Conservation (phyloP, 2,797 vertebrate genomes). For the Malacoctenus gilli region DNA sequence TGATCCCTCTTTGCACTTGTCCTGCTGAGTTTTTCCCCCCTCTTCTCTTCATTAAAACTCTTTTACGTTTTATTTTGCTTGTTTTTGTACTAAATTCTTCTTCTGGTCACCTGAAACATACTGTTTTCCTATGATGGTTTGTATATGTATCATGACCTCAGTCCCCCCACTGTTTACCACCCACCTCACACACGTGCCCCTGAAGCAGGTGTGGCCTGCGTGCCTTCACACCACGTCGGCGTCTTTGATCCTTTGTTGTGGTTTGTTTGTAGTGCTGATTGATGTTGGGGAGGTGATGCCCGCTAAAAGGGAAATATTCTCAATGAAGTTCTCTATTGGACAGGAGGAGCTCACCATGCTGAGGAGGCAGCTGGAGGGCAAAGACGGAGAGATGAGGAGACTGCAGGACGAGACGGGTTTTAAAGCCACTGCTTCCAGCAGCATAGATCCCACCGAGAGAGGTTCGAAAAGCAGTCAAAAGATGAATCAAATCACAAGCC, state of each 20-base stretch:
- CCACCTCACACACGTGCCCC: constrained; percentile 31
- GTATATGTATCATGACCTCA: constrained; percentile 21
- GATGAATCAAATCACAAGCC: too few species aligned
- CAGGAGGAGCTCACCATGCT: constrained; percentile 90
- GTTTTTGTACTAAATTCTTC: constrained; percentile 28
- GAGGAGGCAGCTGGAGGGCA: constrained; percentile 91
- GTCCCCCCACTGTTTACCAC: constrained; percentile 24
- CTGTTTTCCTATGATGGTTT: constrained; percentile 1
- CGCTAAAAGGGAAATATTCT: constrained; percentile 32
- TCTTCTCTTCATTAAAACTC: constrained; percentile 6
- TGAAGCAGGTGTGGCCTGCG: constrained; percentile 55
- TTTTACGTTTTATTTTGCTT: background rate
- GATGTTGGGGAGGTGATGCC: constrained; percentile 6
- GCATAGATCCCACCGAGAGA: constrained; percentile 85
- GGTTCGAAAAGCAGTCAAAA: constrained; percentile 77
- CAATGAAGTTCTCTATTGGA: constrained; percentile 53
- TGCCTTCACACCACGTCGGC: constrained; percentile 49
- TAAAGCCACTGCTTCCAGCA: constrained; percentile 75
- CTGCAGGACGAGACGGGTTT: constrained; percentile 87
- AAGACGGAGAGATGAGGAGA: constrained; percentile 87
- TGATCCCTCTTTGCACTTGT: constrained; percentile 15
- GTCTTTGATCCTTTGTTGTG: constrained; percentile 61
- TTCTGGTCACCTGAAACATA: constrained; percentile 19
- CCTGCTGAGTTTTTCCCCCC: constrained; percentile 13
- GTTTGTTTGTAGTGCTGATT: constrained; percentile 64